phyloP scores from a whole-genome alignment of 2,888 invertebrate species.

The Helleia helle region DNA sequence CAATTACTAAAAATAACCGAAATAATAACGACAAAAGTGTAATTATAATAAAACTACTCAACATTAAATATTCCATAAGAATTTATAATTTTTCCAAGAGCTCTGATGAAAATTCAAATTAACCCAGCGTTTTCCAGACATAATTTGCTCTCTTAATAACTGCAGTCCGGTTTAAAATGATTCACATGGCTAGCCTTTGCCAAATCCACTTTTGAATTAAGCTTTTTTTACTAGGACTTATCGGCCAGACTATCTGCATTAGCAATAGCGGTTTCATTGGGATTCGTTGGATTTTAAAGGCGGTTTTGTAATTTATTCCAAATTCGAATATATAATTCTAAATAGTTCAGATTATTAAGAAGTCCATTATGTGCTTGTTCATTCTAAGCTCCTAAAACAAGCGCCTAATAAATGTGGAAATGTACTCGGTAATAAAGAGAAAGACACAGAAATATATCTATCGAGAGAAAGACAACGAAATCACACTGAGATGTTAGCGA shows the following conservation, averaged over 20 bases:
- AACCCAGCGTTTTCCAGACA: constrained; percentile 10
- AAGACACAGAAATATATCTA: too few relatives aligned
- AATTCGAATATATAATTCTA: too few relatives aligned
- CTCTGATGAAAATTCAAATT: constrained; percentile 1
- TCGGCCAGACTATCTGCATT: constrained; percentile 24
- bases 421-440: too few relatives aligned
- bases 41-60: constrained; percentile 1
- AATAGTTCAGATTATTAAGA: too few relatives aligned
- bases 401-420: too few relatives aligned
- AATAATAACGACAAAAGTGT: neutral
- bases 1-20: too few relatives aligned
- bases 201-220: constrained; percentile 44
- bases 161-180: constrained; percentile 26
- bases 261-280: constrained; percentile 12
- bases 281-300: neutral
- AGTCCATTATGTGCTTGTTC: too few relatives aligned
- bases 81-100: constrained; percentile 2
- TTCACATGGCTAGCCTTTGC: constrained; percentile 27
- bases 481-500: too few relatives aligned
- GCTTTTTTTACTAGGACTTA: constrained; percentile 31
- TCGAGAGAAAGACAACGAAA: too few relatives aligned
- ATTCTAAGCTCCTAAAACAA: too few relatives aligned
- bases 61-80: constrained; percentile 1
- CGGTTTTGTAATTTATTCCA: too few relatives aligned
- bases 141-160: constrained; percentile 32